Base-by-base conservation (phyloP, 2,113 vertebrate genomes). In the Proteles cristata region DNA sequence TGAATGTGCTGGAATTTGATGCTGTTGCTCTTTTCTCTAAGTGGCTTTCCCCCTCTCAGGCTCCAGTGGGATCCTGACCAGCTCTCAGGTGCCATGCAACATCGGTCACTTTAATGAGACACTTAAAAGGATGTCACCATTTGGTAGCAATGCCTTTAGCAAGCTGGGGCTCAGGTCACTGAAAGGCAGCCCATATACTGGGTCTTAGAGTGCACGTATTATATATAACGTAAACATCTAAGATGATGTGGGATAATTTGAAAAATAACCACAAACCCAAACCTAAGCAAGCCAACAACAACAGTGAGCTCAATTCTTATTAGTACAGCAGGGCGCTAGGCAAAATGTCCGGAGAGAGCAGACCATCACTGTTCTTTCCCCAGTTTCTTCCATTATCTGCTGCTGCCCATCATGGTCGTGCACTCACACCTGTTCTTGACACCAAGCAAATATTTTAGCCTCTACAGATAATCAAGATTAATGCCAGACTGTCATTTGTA, bases 101-200 rank as follows among this genome's bases (percentile, higher is more conserved):
- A 58, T 10, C 53, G 94, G 35, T 80, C 53, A 69, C 43, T 48
- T 84, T 85, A 76, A 92, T 84, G 84, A 97, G 69, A 88, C 7
- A 12, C 65, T 33, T 31, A 31, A 45, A 93, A 84, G 58, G 87
- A 92, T 73, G 71, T 71, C 85, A 81, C 48, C 53, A 25, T 77
- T 90, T 19, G 66, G 45, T 83, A 77, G 65, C 43, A 48, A 28
- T 25, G 58, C 33, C 48, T 81, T 95, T 81, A 77, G 61, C 23
- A 84, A 81, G 19, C 61, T 1, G 3, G 39, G 90, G 48, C 58
- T 73, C 23, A 61, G 81, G 55, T 77, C 7, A 71, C 26, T 19
- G 53, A 63, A 43, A 2, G 2, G 16, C 23, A 61, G 33, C 50
- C 80, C 28, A 33, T 11, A 76, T 25, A 15, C 5, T 63, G 33